Percentiles rank a stretch among this genome's conserved stretches.
Conservation (phyloP, 2,113 vertebrate genomes). For the Mirounga angustirostris region DNA sequence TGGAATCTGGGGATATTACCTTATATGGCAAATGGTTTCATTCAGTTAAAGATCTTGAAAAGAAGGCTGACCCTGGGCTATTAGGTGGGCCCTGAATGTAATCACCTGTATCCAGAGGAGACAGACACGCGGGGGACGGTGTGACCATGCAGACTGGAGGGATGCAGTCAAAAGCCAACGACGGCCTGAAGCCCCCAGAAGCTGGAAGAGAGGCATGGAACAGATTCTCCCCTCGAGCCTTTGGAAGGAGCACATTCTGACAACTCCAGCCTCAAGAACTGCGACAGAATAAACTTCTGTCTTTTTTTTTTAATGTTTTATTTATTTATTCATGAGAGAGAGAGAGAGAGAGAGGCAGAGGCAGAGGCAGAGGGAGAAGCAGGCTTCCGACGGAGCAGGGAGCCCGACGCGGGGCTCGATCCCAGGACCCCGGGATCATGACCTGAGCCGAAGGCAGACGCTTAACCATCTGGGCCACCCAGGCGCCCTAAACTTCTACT, state of each 20-base stretch:
- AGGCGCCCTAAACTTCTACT: background rate
- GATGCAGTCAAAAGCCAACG: background rate
- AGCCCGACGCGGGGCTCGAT: no score
- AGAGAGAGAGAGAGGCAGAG: no score
- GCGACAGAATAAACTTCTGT: background rate
- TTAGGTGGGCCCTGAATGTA: background rate
- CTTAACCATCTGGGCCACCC: no score
- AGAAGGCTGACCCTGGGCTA: background rate
- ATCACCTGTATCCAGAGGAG: background rate
- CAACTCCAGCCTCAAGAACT: background rate
- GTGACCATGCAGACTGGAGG: background rate
- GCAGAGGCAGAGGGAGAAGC: no score
- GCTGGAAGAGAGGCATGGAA: background rate
- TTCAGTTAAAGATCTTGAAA: background rate
- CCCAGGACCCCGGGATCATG: no score
- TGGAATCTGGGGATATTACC: background rate
- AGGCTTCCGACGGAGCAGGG: no score
- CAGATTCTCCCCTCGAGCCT: background rate
- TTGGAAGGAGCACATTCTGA: fast-evolving
- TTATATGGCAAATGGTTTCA: background rate
- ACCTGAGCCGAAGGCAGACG: no score
- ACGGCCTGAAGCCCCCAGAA: background rate
- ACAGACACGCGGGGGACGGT: background rate
- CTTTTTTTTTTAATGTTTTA: no score
- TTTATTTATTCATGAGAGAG: no score